A percentile compares a stretch with the other conserved stretches of the same genome.
These are phyloP conservation scores for Xestobium rufovillosum DNA, from an alignment of 2,888 invertebrate genomes.

Conservation along the genomic window DNA sequence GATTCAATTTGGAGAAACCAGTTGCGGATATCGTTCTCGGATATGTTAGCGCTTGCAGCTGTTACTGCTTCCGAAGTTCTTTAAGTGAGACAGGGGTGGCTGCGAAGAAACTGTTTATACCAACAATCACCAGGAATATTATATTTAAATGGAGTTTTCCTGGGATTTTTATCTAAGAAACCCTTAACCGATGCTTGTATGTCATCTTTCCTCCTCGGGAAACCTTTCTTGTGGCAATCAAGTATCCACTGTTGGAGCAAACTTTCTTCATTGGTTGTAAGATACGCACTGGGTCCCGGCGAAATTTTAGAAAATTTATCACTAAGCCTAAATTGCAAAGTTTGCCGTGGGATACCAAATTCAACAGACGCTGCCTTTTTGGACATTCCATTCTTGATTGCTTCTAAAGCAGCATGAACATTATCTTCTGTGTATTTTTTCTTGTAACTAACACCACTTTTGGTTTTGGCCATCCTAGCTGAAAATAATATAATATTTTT, in stretches of 20 bases:
- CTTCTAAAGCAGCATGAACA: background rate
- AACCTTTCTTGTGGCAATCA: background rate
- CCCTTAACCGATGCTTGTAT: background rate
- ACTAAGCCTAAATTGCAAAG: background rate
- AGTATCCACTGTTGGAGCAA: background rate
- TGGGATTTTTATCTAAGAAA: background rate
- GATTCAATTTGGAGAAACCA: background rate
- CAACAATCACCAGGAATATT: background rate
- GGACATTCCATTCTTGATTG: background rate
- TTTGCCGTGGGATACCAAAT: background rate
- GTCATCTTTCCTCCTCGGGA: background rate
- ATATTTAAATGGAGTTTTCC: background rate
- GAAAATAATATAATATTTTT: too few species aligned
- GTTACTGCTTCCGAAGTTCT: background rate
- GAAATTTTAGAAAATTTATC: background rate
- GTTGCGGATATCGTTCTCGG: background rate
- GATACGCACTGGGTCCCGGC: background rate
- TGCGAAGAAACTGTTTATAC: background rate
- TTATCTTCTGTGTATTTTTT: background rate
- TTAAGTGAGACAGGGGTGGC: background rate
- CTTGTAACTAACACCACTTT: background rate
- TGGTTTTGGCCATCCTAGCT: background rate
- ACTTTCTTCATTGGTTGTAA: background rate
- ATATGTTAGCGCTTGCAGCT: background rate
- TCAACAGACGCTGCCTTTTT: background rate